Conservation (phyloP, 2,113 vertebrate species). For the Cephalopterus ornatus region DNA sequence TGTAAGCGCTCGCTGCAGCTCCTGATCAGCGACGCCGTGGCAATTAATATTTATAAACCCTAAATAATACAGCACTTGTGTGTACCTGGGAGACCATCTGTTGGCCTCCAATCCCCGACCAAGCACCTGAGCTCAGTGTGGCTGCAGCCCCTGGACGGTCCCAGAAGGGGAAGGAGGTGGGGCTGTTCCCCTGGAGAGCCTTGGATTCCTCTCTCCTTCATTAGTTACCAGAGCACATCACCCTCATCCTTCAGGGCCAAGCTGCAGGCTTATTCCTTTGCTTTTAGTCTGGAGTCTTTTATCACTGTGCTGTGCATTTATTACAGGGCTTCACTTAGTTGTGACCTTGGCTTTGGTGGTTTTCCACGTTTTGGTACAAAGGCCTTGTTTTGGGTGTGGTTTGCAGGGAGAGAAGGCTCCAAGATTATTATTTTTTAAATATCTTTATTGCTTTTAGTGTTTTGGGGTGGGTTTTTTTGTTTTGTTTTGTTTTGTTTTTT, state of each 20-base stretch:
- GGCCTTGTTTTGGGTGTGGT: background rate
- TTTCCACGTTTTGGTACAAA: background rate
- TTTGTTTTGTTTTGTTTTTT: background rate
- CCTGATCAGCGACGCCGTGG: background rate
- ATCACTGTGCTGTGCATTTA: background rate
- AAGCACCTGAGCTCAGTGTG: constrained; percentile 11
- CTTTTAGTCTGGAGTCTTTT: constrained; percentile 6
- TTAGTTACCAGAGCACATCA: constrained; percentile 54
- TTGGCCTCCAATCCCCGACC: background rate
- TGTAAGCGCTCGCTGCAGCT: background rate
- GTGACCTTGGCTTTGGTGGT: background rate
- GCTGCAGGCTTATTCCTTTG: background rate
- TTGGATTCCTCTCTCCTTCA: background rate
- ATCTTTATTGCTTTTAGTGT: background rate
- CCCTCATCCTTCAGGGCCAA: constrained; percentile 22
- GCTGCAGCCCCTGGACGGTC: background rate
- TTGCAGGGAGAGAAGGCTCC: background rate
- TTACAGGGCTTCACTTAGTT: background rate
- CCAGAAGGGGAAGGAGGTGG: background rate
- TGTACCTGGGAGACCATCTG: constrained; percentile 53
- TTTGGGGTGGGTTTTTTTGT: background rate
- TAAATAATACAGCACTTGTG: background rate
- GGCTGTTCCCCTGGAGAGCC: background rate
- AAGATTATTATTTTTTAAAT: background rate
- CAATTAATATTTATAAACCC: constrained; percentile 62